These are phyloP conservation scores for Melipona beecheii DNA, from an alignment of 2,888 invertebrate genomes.

Conservation along the genomic window DNA sequence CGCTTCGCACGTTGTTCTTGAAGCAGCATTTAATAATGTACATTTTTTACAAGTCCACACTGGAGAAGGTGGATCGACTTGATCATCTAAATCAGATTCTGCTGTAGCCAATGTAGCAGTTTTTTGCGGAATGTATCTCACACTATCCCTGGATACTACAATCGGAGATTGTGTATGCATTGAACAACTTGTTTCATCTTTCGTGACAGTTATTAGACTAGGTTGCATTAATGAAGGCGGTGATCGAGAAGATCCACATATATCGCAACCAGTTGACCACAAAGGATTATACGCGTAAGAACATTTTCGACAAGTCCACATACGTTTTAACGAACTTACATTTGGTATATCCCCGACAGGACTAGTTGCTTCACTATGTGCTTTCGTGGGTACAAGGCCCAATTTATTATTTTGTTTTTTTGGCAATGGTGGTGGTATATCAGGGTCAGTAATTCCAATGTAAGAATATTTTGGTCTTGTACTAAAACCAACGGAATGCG, in stretches of 20 bases:
- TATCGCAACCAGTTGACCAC: slow-evolving; percentile 92
- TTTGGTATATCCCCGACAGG: slow-evolving; percentile 75
- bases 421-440: slow-evolving; percentile 82
- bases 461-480: slow-evolving; percentile 81
- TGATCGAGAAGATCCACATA: slow-evolving; percentile 89
- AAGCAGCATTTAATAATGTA: slow-evolving; percentile 91
- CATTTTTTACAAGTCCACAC: slow-evolving; percentile 95
- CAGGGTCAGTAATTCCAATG: slow-evolving; percentile 81
- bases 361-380: slow-evolving; percentile 80
- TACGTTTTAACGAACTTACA: slow-evolving; percentile 84
- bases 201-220: slow-evolving; percentile 90
- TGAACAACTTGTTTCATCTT: slow-evolving; percentile 82
- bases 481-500: slow-evolving; percentile 82
- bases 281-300: slow-evolving; percentile 95
- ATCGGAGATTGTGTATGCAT: slow-evolving; percentile 80
- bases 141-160: slow-evolving; percentile 82
- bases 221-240: slow-evolving; percentile 88
- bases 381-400: slow-evolving; percentile 70
- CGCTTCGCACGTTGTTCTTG: slow-evolving; percentile 91
- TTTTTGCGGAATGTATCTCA: slow-evolving; percentile 83
- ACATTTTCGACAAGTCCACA: slow-evolving; percentile 96
- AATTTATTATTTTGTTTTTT: slow-evolving; percentile 81
- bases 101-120: slow-evolving; percentile 81
- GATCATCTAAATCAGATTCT: slow-evolving; percentile 87
- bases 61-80: slow-evolving; percentile 83